Evolutionary conservation across 2,797 vertebrate species (phyloP).

Genomic region (Labroides dimidiatus): DNA sequence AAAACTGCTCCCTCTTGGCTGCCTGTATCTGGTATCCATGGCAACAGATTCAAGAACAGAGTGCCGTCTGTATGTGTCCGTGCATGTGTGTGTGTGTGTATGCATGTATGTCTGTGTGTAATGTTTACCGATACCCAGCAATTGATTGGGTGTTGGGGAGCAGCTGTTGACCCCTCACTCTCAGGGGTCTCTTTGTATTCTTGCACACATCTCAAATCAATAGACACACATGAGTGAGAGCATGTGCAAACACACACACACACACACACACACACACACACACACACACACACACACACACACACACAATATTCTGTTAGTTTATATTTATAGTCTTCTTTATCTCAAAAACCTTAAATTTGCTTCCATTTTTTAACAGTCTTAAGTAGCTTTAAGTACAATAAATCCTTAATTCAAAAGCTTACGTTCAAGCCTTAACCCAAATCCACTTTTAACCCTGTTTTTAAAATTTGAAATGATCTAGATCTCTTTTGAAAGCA

Average conservation of each 20-base stretch:
- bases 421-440: neutral
- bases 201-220: slow-evolving; percentile 84
- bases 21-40: slow-evolving; percentile 86
- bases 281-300: slow-evolving; percentile 29
- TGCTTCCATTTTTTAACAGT: slow-evolving; percentile 13
- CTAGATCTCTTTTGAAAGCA: too few species aligned
- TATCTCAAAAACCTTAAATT: slow-evolving; percentile 15
- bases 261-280: slow-evolving; percentile 19
- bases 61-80: slow-evolving; percentile 64
- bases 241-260: slow-evolving; percentile 32
- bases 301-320: slow-evolving; percentile 22
- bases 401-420: slow-evolving; percentile 2
- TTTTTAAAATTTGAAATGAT: neutral
- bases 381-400: neutral
- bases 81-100: slow-evolving; percentile 35
- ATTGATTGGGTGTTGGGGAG: slow-evolving; percentile 87
- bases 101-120: slow-evolving; percentile 68
- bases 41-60: slow-evolving; percentile 82
- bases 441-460: neutral
- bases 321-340: slow-evolving; percentile 17
- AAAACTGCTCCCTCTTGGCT: slow-evolving; percentile 83
- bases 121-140: slow-evolving; percentile 85
- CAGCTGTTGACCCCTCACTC: slow-evolving; percentile 85
- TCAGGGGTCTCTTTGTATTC: slow-evolving; percentile 85
- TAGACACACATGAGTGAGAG: slow-evolving; percentile 61